These are phyloP conservation scores for Drosophila phalerata DNA, from an alignment of 2,888 invertebrate species.

Conservation along the genomic window DNA sequence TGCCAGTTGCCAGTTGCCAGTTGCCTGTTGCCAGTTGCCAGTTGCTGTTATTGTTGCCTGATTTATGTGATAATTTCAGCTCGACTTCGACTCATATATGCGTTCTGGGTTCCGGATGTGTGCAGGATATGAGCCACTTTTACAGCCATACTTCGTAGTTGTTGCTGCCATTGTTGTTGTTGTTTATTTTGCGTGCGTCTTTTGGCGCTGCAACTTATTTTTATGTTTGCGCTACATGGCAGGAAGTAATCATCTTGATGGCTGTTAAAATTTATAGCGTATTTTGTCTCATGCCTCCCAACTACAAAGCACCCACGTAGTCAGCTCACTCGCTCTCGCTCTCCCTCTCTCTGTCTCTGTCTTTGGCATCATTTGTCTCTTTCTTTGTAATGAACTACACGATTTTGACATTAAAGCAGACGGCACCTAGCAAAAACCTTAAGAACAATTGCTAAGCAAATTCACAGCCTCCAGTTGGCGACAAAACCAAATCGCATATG, in stretches of 20 bases:
- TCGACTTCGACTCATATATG: slow-evolving; percentile 66
- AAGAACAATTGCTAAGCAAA: slow-evolving; percentile 62
- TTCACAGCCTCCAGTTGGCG: slow-evolving; percentile 50
- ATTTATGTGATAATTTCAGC: slow-evolving; percentile 79
- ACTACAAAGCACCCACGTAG: slow-evolving; percentile 10
- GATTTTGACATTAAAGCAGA: slow-evolving; percentile 76
- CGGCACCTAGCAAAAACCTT: slow-evolving; percentile 51
- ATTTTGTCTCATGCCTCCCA: slow-evolving; percentile 45
- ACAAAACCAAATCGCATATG: slow-evolving; percentile 48
- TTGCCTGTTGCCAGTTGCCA: slow-evolving; percentile 52
- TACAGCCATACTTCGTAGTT: slow-evolving; percentile 69
- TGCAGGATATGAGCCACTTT: slow-evolving; percentile 79
- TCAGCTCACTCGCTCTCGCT: not conserved
- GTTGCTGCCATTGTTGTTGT: slow-evolving; percentile 53
- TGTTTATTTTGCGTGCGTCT: slow-evolving; percentile 71
- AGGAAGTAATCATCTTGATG: slow-evolving; percentile 81
- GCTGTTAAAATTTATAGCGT: slow-evolving; percentile 78
- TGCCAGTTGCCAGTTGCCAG: slow-evolving; percentile 39
- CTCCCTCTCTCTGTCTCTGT: slow-evolving; percentile 2
- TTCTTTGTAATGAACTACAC: slow-evolving; percentile 74
- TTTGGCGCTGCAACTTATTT: slow-evolving; percentile 72
- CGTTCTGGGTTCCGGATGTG: slow-evolving; percentile 73
- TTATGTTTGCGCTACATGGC: slow-evolving; percentile 76
- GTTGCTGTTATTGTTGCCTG: slow-evolving; percentile 56
- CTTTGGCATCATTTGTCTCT: slow-evolving; percentile 8